Evolutionary conservation across 2,797 vertebrate genomes (phyloP).

Genomic region (Xenopus petersii): DNA sequence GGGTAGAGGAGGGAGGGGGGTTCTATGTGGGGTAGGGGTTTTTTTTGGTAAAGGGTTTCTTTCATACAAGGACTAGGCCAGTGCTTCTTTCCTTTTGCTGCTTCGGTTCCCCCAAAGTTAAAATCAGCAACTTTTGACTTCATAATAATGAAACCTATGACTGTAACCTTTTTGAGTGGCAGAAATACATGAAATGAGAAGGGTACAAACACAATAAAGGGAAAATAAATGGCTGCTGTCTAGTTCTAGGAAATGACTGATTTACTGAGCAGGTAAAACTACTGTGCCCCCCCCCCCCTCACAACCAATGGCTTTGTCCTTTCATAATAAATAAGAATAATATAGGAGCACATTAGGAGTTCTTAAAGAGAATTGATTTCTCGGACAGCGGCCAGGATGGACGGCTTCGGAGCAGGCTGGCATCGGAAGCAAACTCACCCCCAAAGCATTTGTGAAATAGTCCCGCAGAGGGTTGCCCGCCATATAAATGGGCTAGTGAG

Average conservation of each 20-base stretch:
- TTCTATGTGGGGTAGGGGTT: no score
- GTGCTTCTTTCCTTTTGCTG: no score
- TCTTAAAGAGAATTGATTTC: conserved; percentile 25
- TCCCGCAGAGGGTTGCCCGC: background rate
- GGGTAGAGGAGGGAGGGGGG: no score
- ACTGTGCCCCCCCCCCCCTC: no score
- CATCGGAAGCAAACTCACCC: conserved; percentile 6
- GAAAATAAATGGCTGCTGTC: background rate
- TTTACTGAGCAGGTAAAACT: background rate
- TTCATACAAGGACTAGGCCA: no score
- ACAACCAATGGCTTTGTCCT: no score
- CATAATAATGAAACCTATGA: no score
- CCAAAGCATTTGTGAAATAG: conserved; percentile 3
- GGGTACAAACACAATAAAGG: background rate
- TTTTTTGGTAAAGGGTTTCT: no score
- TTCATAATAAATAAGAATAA: background rate
- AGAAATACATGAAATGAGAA: no score
- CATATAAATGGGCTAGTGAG: conserved; percentile 22
- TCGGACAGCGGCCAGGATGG: background rate
- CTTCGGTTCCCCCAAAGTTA: no score
- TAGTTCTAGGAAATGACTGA: conserved; percentile 14
- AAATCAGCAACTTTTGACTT: no score
- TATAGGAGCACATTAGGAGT: conserved; percentile 11
- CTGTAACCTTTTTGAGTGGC: no score
- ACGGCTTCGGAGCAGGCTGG: background rate